Evolutionary conservation across 2,888 invertebrate species (phyloP).

Genomic region (Leptarthrus brevirostris): DNA sequence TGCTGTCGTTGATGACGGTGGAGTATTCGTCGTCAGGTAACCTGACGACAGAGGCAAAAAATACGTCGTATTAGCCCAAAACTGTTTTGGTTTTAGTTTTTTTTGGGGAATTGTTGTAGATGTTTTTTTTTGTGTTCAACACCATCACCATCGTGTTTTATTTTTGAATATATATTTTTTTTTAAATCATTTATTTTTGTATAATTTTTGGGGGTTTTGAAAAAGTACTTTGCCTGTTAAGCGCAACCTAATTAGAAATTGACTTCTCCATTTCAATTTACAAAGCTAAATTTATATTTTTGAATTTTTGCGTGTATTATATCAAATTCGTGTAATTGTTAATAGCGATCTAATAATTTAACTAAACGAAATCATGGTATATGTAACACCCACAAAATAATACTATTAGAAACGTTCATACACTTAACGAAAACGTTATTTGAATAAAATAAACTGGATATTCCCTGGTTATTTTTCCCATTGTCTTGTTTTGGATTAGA

Average conservation of each 20-base stretch:
- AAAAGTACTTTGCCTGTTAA: constrained; percentile 32
- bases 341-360: constrained; percentile 40
- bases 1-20: constrained; percentile 59
- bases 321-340: constrained; percentile 37
- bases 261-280: constrained; percentile 40
- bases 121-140: constrained; percentile 58
- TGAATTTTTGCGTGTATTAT: constrained; percentile 35
- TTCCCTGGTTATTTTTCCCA: constrained; percentile 32
- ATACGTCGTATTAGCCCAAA: constrained; percentile 68
- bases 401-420: constrained; percentile 47
- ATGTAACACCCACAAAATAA: constrained; percentile 38
- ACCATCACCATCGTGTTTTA: constrained; percentile 63
- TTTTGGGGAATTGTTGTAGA: constrained; percentile 56
- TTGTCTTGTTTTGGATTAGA: constrained; percentile 50
- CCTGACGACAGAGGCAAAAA: constrained; percentile 68
- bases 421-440: constrained; percentile 48
- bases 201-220: constrained; percentile 28
- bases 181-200: constrained; percentile 16
- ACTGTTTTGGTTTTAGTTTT: constrained; percentile 58
- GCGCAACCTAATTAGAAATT: constrained; percentile 16
- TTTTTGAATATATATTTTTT: constrained; percentile 50
- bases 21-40: constrained; percentile 68
- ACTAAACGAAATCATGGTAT: constrained; percentile 45
- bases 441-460: constrained; percentile 17
- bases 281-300: constrained; percentile 10